These are phyloP conservation scores for Excalfactoria chinensis DNA, from an alignment of 2,113 vertebrate genomes.

Conservation along the genomic window DNA sequence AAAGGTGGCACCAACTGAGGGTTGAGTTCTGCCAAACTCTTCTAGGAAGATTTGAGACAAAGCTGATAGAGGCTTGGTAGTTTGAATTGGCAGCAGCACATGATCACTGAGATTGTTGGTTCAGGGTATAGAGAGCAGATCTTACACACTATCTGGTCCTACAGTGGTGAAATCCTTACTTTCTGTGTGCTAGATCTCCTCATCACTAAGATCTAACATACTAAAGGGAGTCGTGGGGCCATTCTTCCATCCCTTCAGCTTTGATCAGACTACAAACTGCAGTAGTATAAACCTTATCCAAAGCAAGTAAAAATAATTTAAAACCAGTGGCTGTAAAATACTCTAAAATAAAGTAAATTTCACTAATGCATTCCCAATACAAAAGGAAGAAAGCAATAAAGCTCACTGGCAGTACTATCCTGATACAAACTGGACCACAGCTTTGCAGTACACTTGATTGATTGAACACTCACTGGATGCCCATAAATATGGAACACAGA, in stretches of 20 bases:
- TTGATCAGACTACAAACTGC: background rate
- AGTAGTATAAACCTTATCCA: background rate
- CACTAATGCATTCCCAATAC: background rate
- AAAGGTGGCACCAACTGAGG: background rate
- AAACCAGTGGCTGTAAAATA: background rate
- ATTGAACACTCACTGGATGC: background rate
- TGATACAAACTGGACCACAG: background rate
- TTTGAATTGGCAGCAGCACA: background rate
- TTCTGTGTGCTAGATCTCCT: background rate
- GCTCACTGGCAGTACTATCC: background rate
- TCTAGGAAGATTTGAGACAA: background rate
- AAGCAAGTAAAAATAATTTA: background rate
- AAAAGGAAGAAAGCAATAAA: background rate
- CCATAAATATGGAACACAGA: background rate
- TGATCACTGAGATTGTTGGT: background rate
- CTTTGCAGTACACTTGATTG: background rate
- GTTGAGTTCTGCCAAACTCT: background rate
- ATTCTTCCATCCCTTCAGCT: background rate
- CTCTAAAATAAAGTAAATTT: background rate
- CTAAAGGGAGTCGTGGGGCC: background rate
- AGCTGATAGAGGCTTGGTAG: background rate
- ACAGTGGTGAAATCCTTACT: accelerated
- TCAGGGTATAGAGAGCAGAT: background rate
- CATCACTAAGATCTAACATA: background rate
- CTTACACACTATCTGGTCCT: background rate